Conservation (phyloP, 1,140 invertebrate species). For the Thaumetopoea pityocampa region DNA sequence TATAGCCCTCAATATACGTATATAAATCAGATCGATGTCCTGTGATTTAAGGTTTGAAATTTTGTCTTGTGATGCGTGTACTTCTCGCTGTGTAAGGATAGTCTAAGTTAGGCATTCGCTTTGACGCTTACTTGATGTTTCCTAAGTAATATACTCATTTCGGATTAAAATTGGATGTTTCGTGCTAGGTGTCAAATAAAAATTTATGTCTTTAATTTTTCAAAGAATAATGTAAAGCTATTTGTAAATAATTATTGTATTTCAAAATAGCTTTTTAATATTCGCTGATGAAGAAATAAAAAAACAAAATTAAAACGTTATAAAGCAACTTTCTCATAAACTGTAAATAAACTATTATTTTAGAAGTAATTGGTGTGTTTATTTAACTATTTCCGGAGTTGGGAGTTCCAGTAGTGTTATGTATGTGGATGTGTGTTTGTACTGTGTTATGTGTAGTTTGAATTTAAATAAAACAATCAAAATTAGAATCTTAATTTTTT, state of each 20-base stretch:
- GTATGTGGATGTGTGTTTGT: too few relatives aligned
- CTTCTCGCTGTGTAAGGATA: slow-evolving; percentile 34
- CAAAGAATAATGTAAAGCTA: slow-evolving; percentile 42
- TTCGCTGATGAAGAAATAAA: slow-evolving; percentile 43
- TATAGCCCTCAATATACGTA: too few relatives aligned
- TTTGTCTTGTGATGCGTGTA: slow-evolving; percentile 53
- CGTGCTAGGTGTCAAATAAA: too few relatives aligned
- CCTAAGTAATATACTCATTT: slow-evolving; percentile 12
- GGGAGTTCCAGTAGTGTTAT: too few relatives aligned
- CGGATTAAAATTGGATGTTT: slow-evolving; percentile 19
- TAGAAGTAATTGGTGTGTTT: slow-evolving; percentile 51
- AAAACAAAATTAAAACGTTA: slow-evolving; percentile 63
- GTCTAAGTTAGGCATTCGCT: slow-evolving; percentile 35
- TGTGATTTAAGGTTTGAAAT: slow-evolving; percentile 62
- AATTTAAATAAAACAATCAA: too few relatives aligned
- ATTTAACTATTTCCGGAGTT: too few relatives aligned
- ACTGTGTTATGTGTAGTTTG: too few relatives aligned
- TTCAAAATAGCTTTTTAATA: slow-evolving; percentile 68
- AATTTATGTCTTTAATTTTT: too few relatives aligned
- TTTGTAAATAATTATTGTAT: slow-evolving; percentile 61
- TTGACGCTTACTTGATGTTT: slow-evolving; percentile 24
- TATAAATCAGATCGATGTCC: slow-evolving; percentile 46
- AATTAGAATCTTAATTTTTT: too few relatives aligned
- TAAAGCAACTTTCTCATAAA: slow-evolving; percentile 64
- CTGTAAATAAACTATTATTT: slow-evolving; percentile 71